A percentile compares a stretch with the other conserved stretches of the same genome.
Evolutionary conservation across 2,113 vertebrate species (phyloP).

Genomic region (Nyctereutes procyonoides): DNA sequence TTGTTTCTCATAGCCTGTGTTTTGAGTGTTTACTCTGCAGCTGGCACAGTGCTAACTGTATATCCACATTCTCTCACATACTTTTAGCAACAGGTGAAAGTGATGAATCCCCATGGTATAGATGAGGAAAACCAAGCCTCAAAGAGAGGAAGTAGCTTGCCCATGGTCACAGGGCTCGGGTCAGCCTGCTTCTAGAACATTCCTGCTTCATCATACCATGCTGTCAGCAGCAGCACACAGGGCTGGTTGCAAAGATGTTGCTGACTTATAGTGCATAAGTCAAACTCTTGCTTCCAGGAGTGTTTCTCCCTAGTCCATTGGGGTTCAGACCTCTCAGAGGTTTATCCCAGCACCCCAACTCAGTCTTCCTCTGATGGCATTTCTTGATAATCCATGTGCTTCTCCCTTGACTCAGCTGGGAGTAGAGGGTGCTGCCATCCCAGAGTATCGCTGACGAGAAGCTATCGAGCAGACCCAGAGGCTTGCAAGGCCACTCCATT

Average conservation of each 20-base stretch:
- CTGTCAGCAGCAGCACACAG: neutral
- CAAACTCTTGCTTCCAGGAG: neutral
- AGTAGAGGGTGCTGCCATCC: neutral
- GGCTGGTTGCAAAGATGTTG: neutral
- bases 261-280: neutral
- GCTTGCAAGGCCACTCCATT: neutral
- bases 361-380: slow-evolving; percentile 45
- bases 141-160: neutral
- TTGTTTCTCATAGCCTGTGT: neutral
- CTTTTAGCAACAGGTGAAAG: neutral
- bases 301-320: slow-evolving; percentile 31
- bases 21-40: neutral
- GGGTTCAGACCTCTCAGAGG: neutral
- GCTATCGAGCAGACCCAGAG: neutral
- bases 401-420: neutral
- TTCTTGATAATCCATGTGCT: slow-evolving; percentile 54
- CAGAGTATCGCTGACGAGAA: neutral
- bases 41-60: neutral
- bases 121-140: neutral
- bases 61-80: neutral
- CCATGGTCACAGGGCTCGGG: neutral
- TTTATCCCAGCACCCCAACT: neutral
- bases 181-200: no score
- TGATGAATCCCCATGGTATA: neutral
- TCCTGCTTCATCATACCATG: neutral